Conservation (phyloP, 2,797 vertebrate genomes). For the Nyctalus aviator region DNA sequence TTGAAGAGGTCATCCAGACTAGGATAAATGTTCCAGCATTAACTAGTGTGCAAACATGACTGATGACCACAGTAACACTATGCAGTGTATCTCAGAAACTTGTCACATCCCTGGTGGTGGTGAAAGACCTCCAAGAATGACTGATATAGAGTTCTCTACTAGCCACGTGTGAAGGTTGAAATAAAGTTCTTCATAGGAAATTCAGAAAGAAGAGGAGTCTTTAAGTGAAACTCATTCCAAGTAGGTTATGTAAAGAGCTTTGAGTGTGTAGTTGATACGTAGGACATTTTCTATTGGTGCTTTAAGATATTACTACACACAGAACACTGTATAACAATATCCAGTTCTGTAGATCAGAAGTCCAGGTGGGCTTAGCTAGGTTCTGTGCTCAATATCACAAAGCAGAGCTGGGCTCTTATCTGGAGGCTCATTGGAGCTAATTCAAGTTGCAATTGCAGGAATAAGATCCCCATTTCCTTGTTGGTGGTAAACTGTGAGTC, state of each 20-base stretch:
- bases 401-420: neutral
- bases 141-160: neutral
- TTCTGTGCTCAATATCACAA: neutral
- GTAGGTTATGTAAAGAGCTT: neutral
- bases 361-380: neutral
- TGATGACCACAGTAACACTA: neutral
- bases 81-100: neutral
- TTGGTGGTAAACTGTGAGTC: neutral
- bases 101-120: neutral
- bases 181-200: constrained; percentile 23
- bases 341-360: neutral
- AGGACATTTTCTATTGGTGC: neutral
- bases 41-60: neutral
- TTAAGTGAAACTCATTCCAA: constrained; percentile 19
- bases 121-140: neutral
- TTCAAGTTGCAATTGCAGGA: neutral
- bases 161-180: neutral
- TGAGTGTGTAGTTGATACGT: neutral
- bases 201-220: neutral
- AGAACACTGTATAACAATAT: neutral
- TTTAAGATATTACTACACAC: neutral
- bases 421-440: neutral
- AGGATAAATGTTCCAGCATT: neutral
- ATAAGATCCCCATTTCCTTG: neutral
- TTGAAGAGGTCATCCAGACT: neutral